These are phyloP conservation scores for Cryptomyrus ogoouensis DNA, from an alignment of 2,113 vertebrate species.

Conservation along the genomic window DNA sequence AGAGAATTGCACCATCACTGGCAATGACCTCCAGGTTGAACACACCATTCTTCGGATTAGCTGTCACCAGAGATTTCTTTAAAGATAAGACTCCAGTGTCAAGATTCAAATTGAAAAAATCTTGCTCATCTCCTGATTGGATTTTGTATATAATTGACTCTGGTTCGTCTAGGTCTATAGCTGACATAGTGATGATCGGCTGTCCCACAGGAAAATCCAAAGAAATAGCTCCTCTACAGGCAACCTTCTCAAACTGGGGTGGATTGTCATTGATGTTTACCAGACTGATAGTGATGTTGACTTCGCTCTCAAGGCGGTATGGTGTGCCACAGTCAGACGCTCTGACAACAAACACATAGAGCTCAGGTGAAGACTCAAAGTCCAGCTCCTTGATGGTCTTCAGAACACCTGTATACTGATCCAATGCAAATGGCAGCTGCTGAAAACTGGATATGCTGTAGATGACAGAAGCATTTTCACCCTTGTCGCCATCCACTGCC, in stretches of 20 bases:
- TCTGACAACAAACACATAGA: constrained; percentile 77
- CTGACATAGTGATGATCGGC: constrained; percentile 85
- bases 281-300: constrained; percentile 82
- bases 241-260: constrained; percentile 87
- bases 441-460: constrained; percentile 78
- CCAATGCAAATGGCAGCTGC: constrained; percentile 77
- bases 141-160: constrained; percentile 83
- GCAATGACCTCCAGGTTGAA: constrained; percentile 82
- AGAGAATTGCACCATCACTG: constrained; percentile 83
- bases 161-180: constrained; percentile 88
- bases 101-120: constrained; percentile 82
- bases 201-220: constrained; percentile 80
- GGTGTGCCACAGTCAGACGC: constrained; percentile 95
- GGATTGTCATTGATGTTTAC: constrained; percentile 89
- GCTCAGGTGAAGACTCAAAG: constrained; percentile 85
- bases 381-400: constrained; percentile 79
- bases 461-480: constrained; percentile 87
- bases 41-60: constrained; percentile 69
- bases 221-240: constrained; percentile 82
- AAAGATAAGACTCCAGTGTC: constrained; percentile 84
- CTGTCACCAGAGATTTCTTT: constrained; percentile 70
- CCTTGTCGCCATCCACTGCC: constrained; percentile 78
- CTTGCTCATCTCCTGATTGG: constrained; percentile 84
- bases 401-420: constrained; percentile 82
- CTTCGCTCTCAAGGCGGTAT: constrained; percentile 85